These are phyloP conservation scores for Piaya cayana DNA, from an alignment of 2,113 vertebrate genomes.

Conservation along the genomic window DNA sequence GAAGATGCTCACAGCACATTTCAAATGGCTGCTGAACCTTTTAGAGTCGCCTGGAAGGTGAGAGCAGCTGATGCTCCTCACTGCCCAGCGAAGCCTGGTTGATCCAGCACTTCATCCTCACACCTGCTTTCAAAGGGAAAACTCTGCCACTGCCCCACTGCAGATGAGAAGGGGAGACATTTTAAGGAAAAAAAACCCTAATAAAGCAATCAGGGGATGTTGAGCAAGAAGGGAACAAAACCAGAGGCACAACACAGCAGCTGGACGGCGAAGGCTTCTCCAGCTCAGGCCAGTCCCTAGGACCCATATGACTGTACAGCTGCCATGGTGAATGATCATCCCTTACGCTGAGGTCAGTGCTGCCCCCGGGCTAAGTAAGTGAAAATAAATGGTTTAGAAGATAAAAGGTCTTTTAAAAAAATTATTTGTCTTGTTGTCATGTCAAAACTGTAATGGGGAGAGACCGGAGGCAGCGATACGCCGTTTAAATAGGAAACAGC, in stretches of 20 bases:
- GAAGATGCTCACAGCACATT: neutral
- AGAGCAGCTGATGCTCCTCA: neutral
- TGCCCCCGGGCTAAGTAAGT: constrained; percentile 73
- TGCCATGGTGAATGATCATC: constrained; percentile 69
- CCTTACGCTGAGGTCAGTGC: constrained; percentile 70
- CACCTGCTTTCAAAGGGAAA: constrained; percentile 14
- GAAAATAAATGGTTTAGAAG: constrained; percentile 80
- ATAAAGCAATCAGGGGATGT: neutral
- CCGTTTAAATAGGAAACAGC: constrained; percentile 34
- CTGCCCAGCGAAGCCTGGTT: constrained; percentile 3
- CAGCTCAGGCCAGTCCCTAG: neutral
- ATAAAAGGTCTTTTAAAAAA: constrained; percentile 77
- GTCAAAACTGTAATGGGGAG: constrained; percentile 66
- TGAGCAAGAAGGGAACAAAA: neutral
- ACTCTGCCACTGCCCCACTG: neutral
- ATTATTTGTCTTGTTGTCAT: constrained; percentile 77
- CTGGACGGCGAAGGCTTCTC: constrained; percentile 10
- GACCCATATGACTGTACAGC: constrained; percentile 67
- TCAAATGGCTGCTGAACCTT: neutral
- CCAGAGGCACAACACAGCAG: constrained; percentile 1
- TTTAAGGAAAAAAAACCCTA: neutral
- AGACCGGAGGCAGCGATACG: neutral
- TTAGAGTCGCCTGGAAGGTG: neutral
- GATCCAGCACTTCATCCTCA: neutral
- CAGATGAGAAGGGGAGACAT: neutral